These are phyloP conservation scores for Perizoma affinitatum DNA, from an alignment of 2,888 invertebrate species.

Conservation along the genomic window DNA sequence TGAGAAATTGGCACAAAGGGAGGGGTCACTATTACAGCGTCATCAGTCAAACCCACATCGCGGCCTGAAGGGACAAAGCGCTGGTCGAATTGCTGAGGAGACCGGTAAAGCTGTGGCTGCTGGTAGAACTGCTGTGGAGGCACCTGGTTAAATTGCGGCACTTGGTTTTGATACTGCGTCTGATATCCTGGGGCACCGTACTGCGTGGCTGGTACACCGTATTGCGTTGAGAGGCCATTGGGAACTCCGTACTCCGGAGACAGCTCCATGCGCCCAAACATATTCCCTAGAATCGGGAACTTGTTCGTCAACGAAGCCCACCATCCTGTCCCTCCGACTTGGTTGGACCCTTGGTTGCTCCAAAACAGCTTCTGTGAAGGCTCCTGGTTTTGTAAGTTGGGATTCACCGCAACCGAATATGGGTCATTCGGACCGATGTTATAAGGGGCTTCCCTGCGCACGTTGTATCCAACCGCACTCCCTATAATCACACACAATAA, in stretches of 20 bases:
- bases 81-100: slow-evolving; percentile 49
- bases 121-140: slow-evolving; percentile 45
- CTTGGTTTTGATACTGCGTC: slow-evolving; percentile 39
- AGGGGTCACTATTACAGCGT: slow-evolving; percentile 76
- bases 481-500: slow-evolving; percentile 54
- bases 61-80: slow-evolving; percentile 59
- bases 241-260: slow-evolving; percentile 61
- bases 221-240: slow-evolving; percentile 44
- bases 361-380: slow-evolving; percentile 75
- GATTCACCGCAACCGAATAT: slow-evolving; percentile 56
- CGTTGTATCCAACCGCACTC: slow-evolving; percentile 65
- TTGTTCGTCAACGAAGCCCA: slow-evolving; percentile 76
- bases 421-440: slow-evolving; percentile 67
- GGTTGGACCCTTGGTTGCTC: slow-evolving; percentile 70
- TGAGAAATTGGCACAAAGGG: slow-evolving; percentile 65
- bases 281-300: slow-evolving; percentile 70
- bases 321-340: slow-evolving; percentile 73
- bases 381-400: slow-evolving; percentile 55
- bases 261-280: slow-evolving; percentile 75
- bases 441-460: slow-evolving; percentile 67
- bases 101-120: slow-evolving; percentile 27
- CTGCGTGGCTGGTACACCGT: slow-evolving; percentile 38
- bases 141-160: slow-evolving; percentile 47
- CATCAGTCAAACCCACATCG: slow-evolving; percentile 74
- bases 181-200: slow-evolving; percentile 42